Percentiles rank a stretch among this genome's conserved stretches.
Evolutionary conservation across 2,888 invertebrate genomes (phyloP).

Genomic region (Cremastinae sp.): DNA sequence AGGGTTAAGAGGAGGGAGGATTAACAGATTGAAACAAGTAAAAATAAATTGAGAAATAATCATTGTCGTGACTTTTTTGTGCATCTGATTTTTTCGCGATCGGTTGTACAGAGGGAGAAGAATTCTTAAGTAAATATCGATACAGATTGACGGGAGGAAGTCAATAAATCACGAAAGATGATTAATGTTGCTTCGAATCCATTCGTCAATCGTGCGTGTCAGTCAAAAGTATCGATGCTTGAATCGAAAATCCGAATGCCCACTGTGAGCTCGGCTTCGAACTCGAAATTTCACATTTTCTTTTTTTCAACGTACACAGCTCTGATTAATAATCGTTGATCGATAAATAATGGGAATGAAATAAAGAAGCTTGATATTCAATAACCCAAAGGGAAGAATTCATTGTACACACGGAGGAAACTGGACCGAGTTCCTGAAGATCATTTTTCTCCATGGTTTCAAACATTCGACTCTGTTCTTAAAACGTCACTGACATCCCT

Average conservation of each 20-base stretch:
- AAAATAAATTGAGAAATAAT: neutral
- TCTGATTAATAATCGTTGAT: slow-evolving; percentile 48
- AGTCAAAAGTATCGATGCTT: slow-evolving; percentile 37
- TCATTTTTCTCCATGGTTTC: neutral
- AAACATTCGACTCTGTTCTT: neutral
- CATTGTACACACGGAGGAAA: neutral
- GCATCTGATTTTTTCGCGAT: slow-evolving; percentile 4
- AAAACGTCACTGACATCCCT: too few relatives aligned
- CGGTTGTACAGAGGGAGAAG: slow-evolving; percentile 18
- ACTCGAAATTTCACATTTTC: slow-evolving; percentile 18
- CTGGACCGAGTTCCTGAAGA: neutral
- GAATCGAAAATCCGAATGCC: slow-evolving; percentile 43
- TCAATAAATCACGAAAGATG: slow-evolving; percentile 48
- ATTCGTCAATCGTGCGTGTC: slow-evolving; percentile 57
- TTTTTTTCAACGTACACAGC: slow-evolving; percentile 7
- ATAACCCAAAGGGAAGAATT: neutral
- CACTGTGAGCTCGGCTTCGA: slow-evolving; percentile 48
- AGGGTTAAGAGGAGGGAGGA: too few relatives aligned
- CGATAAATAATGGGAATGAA: slow-evolving; percentile 33
- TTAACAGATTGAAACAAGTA: too few relatives aligned
- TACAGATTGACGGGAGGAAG: slow-evolving; percentile 17
- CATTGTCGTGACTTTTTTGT: neutral
- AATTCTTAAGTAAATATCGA: neutral
- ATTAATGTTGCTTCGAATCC: slow-evolving; percentile 30
- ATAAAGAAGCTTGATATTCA: slow-evolving; percentile 5